These are phyloP conservation scores for Fragum sueziense DNA, from an alignment of 2,888 invertebrate genomes.

Conservation along the genomic window DNA sequence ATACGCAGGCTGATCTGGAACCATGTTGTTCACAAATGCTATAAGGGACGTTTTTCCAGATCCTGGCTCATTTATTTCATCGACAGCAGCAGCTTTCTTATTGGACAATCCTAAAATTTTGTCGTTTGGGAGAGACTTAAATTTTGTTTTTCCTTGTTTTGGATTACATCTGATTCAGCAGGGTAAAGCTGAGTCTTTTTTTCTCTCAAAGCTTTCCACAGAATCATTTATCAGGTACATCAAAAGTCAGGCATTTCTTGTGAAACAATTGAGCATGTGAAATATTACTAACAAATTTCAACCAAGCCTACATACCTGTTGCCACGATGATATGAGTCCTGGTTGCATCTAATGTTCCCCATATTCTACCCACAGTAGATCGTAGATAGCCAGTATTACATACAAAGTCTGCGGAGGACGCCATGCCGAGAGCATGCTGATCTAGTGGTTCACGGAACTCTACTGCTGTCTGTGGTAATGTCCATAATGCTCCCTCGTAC, in stretches of 20 bases:
- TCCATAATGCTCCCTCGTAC: constrained; percentile 67
- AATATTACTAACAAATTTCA: constrained; percentile 41
- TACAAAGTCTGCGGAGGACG: constrained; percentile 41
- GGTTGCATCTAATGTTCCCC: constrained; percentile 67
- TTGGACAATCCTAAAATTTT: too few species aligned
- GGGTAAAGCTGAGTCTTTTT: neutral
- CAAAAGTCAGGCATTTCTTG: neutral
- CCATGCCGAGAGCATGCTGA: constrained; percentile 57
- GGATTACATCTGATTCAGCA: too few species aligned
- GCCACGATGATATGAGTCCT: constrained; percentile 65
- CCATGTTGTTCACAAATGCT: too few species aligned
- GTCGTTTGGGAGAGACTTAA: too few species aligned
- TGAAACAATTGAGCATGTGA: neutral
- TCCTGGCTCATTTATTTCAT: too few species aligned
- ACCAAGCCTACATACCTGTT: constrained; percentile 57
- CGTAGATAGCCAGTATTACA: constrained; percentile 36
- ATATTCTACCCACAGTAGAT: constrained; percentile 52
- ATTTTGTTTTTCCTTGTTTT: too few species aligned
- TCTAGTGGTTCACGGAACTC: constrained; percentile 66
- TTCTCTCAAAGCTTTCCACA: neutral
- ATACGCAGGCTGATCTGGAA: too few species aligned
- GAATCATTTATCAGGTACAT: neutral
- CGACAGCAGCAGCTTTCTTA: too few species aligned
- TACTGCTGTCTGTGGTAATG: constrained; percentile 66
- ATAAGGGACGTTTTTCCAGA: too few species aligned